Evolutionary conservation across 1,140 invertebrate species (phyloP), one percentile per base, ranked within the genome.

Genomic region (Helicorthomorpha holstii): DNA sequence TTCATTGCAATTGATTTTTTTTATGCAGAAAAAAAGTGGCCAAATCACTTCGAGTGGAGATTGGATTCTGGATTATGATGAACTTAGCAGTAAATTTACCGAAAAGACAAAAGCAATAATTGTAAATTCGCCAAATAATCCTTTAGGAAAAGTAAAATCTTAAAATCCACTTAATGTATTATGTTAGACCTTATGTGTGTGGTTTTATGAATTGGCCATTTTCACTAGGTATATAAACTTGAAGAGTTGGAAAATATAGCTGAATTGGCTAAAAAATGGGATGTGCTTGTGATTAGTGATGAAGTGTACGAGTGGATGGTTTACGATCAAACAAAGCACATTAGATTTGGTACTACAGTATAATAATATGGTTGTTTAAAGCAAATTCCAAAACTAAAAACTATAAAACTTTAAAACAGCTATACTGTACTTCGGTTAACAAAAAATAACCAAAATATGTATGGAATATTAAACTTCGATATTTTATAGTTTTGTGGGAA

Each of bases 241-340:
- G 61, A 67, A 24, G 77, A 79, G 56, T 58, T 80, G 50, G 70
- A 83, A 57, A 68, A 80, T 49, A 88, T 98, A 59, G 91, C 85
- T 0, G 67, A 71, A 63, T 69, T 98, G 38, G 95, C 90, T 61
- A 87, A 84, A 60, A 92, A 97, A 64, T 82, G 89, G 75, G 82
- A 98, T 67, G 81, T 85, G 3, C 68, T 98, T 4, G 91, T 89
- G 52, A 70, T 98, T 22, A 82, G 88, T 4, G 94, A 98, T 70
- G 95, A 98, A 69, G 95, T 99, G 1, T 99, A 98, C 58, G 94
- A 98, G 69, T 97, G 91, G 87, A 77, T 98, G 59, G 82, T 92
- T 22, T 98, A 87, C 63, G 76, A 85, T 62, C 82, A 82, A 1
- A n/a, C n/a, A n/a, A 74, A 90, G 64, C 94, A 97, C 69, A 77